Percentiles rank a stretch among this genome's conserved stretches.
Evolutionary conservation across 2,113 vertebrate species (phyloP).

Genomic region (Megaceryle maxima): DNA sequence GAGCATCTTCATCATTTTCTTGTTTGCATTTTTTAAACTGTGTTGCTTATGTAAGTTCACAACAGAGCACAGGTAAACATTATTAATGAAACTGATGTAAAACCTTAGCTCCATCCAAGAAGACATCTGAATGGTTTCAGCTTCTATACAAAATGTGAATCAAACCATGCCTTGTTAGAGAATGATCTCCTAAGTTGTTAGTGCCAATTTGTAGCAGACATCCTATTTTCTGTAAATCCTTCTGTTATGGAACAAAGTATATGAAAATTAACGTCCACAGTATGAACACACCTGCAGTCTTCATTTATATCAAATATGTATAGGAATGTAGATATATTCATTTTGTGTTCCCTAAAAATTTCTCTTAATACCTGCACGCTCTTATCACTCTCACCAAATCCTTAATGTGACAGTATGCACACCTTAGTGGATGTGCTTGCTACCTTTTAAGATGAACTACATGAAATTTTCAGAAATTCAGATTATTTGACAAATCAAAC

Average conservation of each 20-base stretch:
- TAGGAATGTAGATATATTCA: not conserved
- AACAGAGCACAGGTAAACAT: not conserved
- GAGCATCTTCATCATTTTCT: not conserved
- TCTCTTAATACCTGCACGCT: not conserved
- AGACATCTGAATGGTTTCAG: not conserved
- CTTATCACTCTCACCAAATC: not conserved
- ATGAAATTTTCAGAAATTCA: not conserved
- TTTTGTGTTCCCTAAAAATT: not conserved
- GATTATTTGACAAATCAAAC: not conserved
- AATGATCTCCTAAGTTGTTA: not conserved
- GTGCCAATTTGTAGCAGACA: not conserved
- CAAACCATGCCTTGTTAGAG: not conserved
- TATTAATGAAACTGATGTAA: not conserved
- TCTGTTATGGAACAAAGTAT: not conserved
- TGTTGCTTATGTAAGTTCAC: not conserved
- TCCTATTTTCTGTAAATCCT: not conserved
- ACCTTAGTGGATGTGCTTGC: not conserved
- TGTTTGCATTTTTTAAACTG: not conserved
- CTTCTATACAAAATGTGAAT: not conserved
- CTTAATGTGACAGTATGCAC: not conserved
- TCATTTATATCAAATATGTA: not conserved
- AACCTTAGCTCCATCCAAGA: not conserved
- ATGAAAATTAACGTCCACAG: not conserved
- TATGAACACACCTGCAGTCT: not conserved
- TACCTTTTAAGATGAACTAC: not conserved